Evolutionary conservation across 2,888 invertebrate genomes (phyloP).

Genomic region (Cephus runcator): DNA sequence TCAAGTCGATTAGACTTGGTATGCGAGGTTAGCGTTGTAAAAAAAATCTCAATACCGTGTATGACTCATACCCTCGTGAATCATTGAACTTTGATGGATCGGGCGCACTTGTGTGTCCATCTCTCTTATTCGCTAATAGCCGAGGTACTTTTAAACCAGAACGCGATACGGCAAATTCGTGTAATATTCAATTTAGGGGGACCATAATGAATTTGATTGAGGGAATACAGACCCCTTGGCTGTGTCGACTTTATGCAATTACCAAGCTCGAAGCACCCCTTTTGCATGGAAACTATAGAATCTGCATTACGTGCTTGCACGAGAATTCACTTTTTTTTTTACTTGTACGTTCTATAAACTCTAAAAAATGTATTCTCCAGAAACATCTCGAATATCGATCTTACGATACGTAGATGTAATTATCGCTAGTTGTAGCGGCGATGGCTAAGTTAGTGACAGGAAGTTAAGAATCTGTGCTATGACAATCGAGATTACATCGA

Average conservation of each 20-base stretch:
- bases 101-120: background rate
- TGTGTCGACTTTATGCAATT: background rate
- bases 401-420: background rate
- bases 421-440: background rate
- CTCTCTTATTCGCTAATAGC: background rate
- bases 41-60: background rate
- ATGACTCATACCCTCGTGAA: background rate
- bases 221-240: background rate
- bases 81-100: background rate
- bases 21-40: background rate
- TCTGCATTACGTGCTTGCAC: background rate
- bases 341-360: background rate
- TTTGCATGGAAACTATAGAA: background rate
- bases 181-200: background rate
- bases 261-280: background rate
- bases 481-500: no score
- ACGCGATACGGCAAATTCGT: background rate
- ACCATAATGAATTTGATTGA: background rate
- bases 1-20: background rate
- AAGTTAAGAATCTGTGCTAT: no score
- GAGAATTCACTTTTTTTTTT: background rate
- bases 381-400: background rate
- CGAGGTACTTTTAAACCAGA: background rate
- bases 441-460: background rate
- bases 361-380: background rate